Evolutionary conservation across 2,888 invertebrate genomes (phyloP).

Genomic region (Ommatoiulus sabulosus): DNA sequence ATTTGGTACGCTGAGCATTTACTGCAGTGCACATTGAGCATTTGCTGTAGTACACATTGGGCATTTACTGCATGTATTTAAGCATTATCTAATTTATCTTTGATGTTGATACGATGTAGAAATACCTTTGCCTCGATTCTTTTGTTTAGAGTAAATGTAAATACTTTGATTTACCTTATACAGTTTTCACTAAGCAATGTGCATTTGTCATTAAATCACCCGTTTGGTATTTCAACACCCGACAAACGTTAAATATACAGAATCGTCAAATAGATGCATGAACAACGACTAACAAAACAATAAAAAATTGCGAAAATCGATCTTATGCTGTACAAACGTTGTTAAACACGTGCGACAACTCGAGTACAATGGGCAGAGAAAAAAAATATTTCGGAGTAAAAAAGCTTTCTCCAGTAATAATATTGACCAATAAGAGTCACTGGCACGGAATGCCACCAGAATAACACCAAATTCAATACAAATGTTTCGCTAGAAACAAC

Average conservation of each 20-base stretch:
- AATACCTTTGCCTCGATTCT: too few species aligned
- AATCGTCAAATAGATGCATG: not conserved
- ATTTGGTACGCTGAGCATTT: too few species aligned
- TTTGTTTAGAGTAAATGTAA: too few species aligned
- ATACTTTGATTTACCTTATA: too few species aligned
- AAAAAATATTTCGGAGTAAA: not conserved
- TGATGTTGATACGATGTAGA: too few species aligned
- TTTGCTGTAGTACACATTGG: too few species aligned
- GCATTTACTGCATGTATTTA: too few species aligned
- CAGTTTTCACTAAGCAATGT: too few species aligned
- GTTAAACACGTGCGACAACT: not conserved
- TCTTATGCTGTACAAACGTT: not conserved
- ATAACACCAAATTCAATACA: slow-evolving; percentile 44
- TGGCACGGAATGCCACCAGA: slow-evolving; percentile 43
- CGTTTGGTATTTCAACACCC: not conserved
- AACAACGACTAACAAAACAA: not conserved
- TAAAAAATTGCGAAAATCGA: not conserved
- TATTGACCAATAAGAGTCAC: slow-evolving; percentile 25
- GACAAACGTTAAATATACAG: not conserved
- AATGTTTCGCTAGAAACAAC: slow-evolving; percentile 31
- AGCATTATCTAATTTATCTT: too few species aligned
- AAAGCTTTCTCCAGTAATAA: not conserved
- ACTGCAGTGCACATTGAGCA: too few species aligned
- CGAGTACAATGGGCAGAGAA: not conserved
- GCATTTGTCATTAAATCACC: not conserved